Evolutionary conservation across 2,797 vertebrate species (phyloP), one percentile per base, ranked within the genome.

Genomic region (Halcyon smyrnensis): DNA sequence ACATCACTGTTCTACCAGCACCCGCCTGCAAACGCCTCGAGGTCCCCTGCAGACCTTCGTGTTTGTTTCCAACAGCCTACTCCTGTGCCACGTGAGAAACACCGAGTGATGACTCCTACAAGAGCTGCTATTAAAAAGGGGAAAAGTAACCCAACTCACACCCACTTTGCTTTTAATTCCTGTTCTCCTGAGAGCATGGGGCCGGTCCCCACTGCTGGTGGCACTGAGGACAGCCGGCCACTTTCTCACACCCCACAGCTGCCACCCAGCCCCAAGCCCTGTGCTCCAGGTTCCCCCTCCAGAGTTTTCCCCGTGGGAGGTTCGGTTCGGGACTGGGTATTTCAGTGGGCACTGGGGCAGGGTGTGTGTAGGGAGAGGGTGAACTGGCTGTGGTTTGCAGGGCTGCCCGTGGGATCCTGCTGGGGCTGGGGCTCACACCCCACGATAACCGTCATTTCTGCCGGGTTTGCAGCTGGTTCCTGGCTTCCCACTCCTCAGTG

Each of bases 341-440:
- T 75, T 57, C 0, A 3, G 45, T 28, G 21, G 45, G 28, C 46
- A 20, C 28, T 2, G 3, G 50, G n/a, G 64, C 12, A 86, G n/a
- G 8, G 15, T 21, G 30, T 32, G 27, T 1, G 4, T 0, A 0
- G 46, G 43, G 8, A 60, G 36, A 92, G 7, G n/a, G 71, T 1
- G 2, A 60, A 32, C 11, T 2, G 0, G 20, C 64, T 28, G 57
- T 2, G 1, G 36, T 45, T 32, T 56, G 48, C 62, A 34, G 57
- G 36, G 36, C 41, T 45, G 56, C 48, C 36, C 1, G 0, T 1
- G 3, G 54, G 41, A 81, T 36, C 20, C n/a, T n/a, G 51, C 60
- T 51, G 37, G 12, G 15, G 48, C 36, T n/a, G 32, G 4, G 17
- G 25, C 41, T 84, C 43, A 34, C 41, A 34, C 34, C 45, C 32